Percentiles rank a stretch among this genome's conserved stretches.
These are phyloP conservation scores for Nesospiza acunhae DNA, from an alignment of 2,113 vertebrate species.

Conservation along the genomic window DNA sequence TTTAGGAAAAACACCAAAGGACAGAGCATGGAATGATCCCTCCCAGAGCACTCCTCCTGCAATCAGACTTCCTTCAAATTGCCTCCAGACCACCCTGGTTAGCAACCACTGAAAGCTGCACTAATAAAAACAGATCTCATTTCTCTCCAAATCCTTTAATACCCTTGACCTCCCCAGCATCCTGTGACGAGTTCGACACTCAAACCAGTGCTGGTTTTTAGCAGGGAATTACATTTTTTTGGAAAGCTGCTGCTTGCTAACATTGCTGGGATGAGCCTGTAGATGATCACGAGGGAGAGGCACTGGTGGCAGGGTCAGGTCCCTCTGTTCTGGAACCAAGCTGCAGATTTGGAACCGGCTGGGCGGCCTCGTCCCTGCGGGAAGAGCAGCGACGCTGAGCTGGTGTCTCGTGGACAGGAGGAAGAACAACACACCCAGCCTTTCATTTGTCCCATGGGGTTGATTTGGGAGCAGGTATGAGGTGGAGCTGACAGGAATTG, in stretches of 20 bases:
- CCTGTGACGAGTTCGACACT: neutral
- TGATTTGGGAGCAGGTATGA: neutral
- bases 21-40: neutral
- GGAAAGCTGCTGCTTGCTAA: slow-evolving; percentile 12
- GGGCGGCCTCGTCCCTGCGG: slow-evolving; percentile 30
- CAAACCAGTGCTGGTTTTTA: neutral
- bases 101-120: neutral
- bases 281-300: neutral
- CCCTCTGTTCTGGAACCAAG: neutral
- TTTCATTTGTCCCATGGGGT: neutral
- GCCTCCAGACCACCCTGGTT: neutral
- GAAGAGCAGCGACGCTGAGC: neutral
- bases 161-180: neutral
- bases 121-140: neutral
- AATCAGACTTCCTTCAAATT: neutral
- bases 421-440: neutral
- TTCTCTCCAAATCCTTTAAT: neutral
- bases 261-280: neutral
- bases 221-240: neutral
- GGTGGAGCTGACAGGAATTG: neutral
- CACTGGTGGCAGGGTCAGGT: accelerated
- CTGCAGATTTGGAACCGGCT: neutral
- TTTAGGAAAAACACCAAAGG: neutral
- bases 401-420: accelerated
- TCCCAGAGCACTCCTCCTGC: neutral